A percentile compares a stretch with the other conserved stretches of the same genome.
Conservation (phyloP, 1,140 invertebrate genomes). For the Chlorops oryzae region DNA sequence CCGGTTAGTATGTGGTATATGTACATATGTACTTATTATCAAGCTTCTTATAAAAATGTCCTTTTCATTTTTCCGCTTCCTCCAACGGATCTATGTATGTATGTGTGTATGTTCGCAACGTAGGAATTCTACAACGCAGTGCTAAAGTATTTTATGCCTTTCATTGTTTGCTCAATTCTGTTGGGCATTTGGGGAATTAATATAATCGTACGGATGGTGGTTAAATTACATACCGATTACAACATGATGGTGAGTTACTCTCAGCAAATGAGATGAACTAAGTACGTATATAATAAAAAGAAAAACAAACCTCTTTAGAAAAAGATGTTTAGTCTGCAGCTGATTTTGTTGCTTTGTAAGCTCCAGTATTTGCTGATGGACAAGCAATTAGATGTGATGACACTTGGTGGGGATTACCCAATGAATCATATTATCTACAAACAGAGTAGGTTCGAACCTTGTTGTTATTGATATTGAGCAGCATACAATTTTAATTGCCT, state of each 20-base stretch:
- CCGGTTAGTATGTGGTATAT: conserved; percentile 4
- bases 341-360: conserved; percentile 39
- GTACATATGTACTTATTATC: too few species aligned
- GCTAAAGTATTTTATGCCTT: conserved; percentile 37
- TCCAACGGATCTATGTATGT: too few species aligned
- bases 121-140: conserved; percentile 26
- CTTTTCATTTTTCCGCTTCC: neutral
- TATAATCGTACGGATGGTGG: conserved; percentile 37
- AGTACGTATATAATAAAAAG: neutral
- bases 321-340: conserved; percentile 42
- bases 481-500: neutral
- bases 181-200: conserved; percentile 39
- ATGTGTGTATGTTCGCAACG: too few species aligned
- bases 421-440: conserved; percentile 43
- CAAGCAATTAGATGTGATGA: conserved; percentile 29
- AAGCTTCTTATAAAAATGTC: neutral
- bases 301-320: conserved; percentile 22
- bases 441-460: conserved; percentile 40
- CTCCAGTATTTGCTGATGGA: conserved; percentile 38
- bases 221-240: conserved; percentile 29
- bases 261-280: neutral
- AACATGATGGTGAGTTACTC: conserved; percentile 19
- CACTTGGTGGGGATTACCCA: conserved; percentile 37
- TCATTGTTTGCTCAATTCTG: conserved; percentile 33
- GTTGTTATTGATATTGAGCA: too few species aligned